phyloP scores from a whole-genome alignment of 1,140 invertebrate species.

The Lerema accius region DNA sequence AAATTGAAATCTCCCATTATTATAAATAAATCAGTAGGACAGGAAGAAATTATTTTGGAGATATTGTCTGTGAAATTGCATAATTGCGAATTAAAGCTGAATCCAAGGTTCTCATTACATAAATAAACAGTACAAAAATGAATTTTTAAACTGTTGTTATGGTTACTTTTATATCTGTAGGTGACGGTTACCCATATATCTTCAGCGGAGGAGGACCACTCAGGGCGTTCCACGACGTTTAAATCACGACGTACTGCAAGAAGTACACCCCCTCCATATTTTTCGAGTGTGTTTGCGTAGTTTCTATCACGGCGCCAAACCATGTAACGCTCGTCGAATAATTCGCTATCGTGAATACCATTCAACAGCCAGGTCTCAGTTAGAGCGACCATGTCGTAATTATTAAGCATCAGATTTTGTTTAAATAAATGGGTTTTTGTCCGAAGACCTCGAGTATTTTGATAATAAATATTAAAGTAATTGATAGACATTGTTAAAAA shows the following conservation, averaged over 20 bases:
- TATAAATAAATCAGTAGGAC: slow-evolving; percentile 27
- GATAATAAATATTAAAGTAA: slow-evolving; percentile 31
- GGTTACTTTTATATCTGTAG: not conserved
- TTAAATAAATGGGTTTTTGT: slow-evolving; percentile 35
- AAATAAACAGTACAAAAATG: slow-evolving; percentile 28
- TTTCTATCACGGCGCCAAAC: slow-evolving; percentile 32
- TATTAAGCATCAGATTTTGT: slow-evolving; percentile 18
- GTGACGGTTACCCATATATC: slow-evolving; percentile 28
- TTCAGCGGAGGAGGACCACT: slow-evolving; percentile 30
- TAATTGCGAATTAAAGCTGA: slow-evolving; percentile 14
- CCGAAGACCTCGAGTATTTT: slow-evolving; percentile 36
- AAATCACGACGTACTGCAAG: slow-evolving; percentile 10
- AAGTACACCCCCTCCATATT: slow-evolving; percentile 26
- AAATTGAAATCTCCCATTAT: slow-evolving; percentile 33
- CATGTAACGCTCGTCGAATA: slow-evolving; percentile 33
- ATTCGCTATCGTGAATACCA: slow-evolving; percentile 25
- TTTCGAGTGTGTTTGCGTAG: slow-evolving; percentile 10
- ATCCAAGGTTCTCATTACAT: slow-evolving; percentile 24
- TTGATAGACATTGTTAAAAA: slow-evolving; percentile 10
- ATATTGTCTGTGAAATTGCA: slow-evolving; percentile 24
- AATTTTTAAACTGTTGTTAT: not conserved
- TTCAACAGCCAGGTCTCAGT: slow-evolving; percentile 35
- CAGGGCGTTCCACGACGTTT: not conserved
- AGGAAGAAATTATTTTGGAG: slow-evolving; percentile 1
- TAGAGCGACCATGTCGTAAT: slow-evolving; percentile 33